Evolutionary conservation across 92 coral and sea anemone species (phyloP).

Genomic region (Paramuricea clavata): DNA sequence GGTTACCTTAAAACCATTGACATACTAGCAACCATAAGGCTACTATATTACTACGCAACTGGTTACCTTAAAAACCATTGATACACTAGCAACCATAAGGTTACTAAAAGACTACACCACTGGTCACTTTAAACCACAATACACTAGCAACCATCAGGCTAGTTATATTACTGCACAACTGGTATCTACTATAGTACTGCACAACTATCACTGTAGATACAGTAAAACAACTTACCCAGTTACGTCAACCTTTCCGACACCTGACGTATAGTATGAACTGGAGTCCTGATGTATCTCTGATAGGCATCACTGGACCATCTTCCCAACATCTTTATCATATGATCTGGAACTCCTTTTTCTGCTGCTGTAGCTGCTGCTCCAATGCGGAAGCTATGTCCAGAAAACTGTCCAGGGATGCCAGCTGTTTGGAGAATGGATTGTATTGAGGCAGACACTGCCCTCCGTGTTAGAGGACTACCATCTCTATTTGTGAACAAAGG

Average conservation of each 20-base stretch:
- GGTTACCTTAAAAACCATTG: too few relatives aligned
- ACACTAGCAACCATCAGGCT: too few relatives aligned
- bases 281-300: conserved; percentile 2
- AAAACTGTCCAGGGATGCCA: conserved; percentile 2
- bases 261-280: not conserved
- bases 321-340: conserved; percentile 40
- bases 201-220: too few relatives aligned
- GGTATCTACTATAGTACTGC: too few relatives aligned
- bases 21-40: too few relatives aligned
- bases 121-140: too few relatives aligned
- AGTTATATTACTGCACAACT: too few relatives aligned
- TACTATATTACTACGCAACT: too few relatives aligned
- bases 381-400: conserved; percentile 38
- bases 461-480: conserved; percentile 1
- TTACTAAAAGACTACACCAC: too few relatives aligned
- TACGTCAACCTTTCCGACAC: not conserved
- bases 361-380: conserved; percentile 45
- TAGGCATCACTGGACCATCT: conserved; percentile 35
- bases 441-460: not conserved
- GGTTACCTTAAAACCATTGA: too few relatives aligned
- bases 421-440: not conserved
- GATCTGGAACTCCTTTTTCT: conserved; percentile 20
- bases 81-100: too few relatives aligned
- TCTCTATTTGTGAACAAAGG: not conserved
- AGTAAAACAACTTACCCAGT: not conserved